These are phyloP conservation scores for Acarapis woodi DNA, from an alignment of 1,140 invertebrate genomes.

Conservation along the genomic window DNA sequence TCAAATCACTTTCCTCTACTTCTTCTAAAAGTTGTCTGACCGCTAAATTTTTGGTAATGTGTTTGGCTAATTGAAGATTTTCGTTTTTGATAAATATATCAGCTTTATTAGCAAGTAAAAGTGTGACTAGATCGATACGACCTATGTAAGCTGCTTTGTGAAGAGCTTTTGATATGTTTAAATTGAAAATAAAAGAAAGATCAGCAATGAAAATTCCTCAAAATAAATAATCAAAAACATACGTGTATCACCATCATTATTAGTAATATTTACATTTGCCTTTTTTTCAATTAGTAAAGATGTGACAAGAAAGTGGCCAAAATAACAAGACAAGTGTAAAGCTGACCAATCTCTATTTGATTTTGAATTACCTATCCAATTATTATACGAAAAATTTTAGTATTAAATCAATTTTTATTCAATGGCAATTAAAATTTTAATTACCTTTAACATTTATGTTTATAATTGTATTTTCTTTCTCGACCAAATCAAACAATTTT, in stretches of 20 bases:
- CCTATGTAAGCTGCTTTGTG: conserved; percentile 23
- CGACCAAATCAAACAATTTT: conserved; percentile 15
- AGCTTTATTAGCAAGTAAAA: conserved; percentile 20
- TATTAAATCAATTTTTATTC: not conserved
- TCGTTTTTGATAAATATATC: conserved; percentile 25
- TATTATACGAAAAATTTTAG: not conserved
- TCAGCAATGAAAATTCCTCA: not conserved
- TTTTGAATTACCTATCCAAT: conserved; percentile 18
- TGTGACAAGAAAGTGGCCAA: too few species aligned
- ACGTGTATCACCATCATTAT: not conserved
- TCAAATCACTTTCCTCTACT: conserved; percentile 25
- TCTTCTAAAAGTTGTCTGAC: conserved; percentile 26
- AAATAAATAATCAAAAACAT: not conserved
- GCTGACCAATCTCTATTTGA: conserved; percentile 23
- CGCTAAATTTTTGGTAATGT: conserved; percentile 24
- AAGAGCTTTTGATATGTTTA: conserved; percentile 21
- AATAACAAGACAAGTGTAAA: conserved; percentile 22
- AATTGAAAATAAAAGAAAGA: conserved; percentile 15
- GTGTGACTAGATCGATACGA: conserved; percentile 18
- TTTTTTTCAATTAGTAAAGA: conserved; percentile 16
- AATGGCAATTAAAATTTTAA: conserved; percentile 1
- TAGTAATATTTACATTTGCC: conserved; percentile 17
- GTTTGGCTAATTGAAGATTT: conserved; percentile 26
- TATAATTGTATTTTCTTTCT: conserved; percentile 15
- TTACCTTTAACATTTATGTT: conserved; percentile 23